Evolutionary conservation across 1,140 invertebrate genomes (phyloP).

Genomic region (Euglossa dilemma): DNA sequence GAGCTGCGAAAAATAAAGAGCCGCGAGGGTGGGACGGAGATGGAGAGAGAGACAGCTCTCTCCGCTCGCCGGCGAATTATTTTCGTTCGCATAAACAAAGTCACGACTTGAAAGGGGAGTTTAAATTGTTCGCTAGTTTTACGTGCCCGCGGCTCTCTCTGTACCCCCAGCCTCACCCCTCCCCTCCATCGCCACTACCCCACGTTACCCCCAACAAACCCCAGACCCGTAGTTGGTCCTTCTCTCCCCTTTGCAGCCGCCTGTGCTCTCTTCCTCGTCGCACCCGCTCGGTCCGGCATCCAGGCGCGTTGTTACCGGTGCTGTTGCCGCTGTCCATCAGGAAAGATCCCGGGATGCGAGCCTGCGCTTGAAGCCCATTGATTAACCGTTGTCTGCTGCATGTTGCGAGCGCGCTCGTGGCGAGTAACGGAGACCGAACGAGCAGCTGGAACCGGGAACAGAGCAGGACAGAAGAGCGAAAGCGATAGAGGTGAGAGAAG

Average conservation of each 20-base stretch:
- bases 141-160: conserved; percentile 65
- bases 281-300: conserved; percentile 3
- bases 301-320: conserved; percentile 65
- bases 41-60: background rate
- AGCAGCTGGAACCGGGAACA: background rate
- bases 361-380: conserved; percentile 81
- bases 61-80: conserved; percentile 72
- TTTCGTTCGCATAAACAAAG: conserved; percentile 81
- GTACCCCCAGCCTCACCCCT: background rate
- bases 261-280: background rate
- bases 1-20: background rate
- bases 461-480: background rate
- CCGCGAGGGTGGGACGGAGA: background rate
- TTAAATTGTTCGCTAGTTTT: conserved; percentile 80
- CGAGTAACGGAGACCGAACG: conserved; percentile 11
- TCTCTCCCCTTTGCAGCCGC: background rate
- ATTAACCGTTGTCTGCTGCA: conserved; percentile 81
- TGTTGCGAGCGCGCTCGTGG: conserved; percentile 51
- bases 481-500: background rate
- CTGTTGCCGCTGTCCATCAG: conserved; percentile 78
- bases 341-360: conserved; percentile 78
- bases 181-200: background rate
- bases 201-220: background rate
- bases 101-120: conserved; percentile 79
- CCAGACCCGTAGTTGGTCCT: background rate